Conservation (phyloP, 2,888 invertebrate species). For the Magallana nippona region DNA sequence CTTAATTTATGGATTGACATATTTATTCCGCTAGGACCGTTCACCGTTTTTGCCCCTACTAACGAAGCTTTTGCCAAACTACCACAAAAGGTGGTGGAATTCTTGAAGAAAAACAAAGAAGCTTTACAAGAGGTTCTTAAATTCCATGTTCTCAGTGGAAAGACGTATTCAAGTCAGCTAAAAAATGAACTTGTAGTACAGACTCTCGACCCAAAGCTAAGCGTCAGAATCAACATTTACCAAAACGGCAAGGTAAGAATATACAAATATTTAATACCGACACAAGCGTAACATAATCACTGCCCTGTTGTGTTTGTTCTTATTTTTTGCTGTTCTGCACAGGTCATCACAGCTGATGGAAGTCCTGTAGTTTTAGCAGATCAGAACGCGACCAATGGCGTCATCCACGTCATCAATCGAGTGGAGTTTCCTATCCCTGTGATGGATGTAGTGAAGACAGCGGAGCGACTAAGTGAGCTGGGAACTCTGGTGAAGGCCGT, state of each 20-base stretch:
- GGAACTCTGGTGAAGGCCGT: conserved; percentile 60
- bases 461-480: conserved; percentile 54
- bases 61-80: conserved; percentile 61
- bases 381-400: conserved; percentile 75
- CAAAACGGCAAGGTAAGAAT: conserved; percentile 55
- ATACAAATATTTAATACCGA: no score
- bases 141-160: conserved; percentile 77
- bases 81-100: conserved; percentile 53
- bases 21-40: conserved; percentile 55
- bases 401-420: conserved; percentile 77
- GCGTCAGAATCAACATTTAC: conserved; percentile 64
- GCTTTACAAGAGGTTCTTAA: conserved; percentile 65
- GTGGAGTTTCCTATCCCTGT: conserved; percentile 70
- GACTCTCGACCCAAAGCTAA: conserved; percentile 51
- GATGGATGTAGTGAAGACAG: conserved; percentile 60
- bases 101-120: conserved; percentile 56
- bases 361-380: conserved; percentile 63
- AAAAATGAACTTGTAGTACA: conserved; percentile 59
- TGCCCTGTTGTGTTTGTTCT: background rate
- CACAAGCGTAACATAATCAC: no score
- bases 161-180: conserved; percentile 60
- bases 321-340: no score
- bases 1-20: no score
- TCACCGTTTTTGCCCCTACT: conserved; percentile 66
- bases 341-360: conserved; percentile 62